Evolutionary conservation across 30 jellyfish, hydroid and myxozoan species (phyloP).

Genomic region (Aurelia sp.): DNA sequence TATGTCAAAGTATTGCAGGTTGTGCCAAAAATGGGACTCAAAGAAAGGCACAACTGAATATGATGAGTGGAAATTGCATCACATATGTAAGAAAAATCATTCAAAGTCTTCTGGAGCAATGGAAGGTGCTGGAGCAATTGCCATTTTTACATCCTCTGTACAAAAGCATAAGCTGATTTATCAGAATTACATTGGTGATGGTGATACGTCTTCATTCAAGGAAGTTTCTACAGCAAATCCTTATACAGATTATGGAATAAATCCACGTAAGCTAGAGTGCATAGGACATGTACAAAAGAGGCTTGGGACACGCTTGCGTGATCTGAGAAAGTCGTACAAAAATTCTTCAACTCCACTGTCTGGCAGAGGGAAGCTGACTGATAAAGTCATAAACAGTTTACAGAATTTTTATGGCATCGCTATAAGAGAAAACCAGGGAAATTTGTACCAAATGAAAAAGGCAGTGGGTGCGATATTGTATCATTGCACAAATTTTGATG

Average conservation of each 20-base stretch:
- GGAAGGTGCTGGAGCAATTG: slow-evolving; percentile 4
- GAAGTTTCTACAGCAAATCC: background rate
- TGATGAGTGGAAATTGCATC: background rate
- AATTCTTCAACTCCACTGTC: background rate
- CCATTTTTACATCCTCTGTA: background rate
- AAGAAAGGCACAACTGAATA: background rate
- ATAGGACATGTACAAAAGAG: background rate
- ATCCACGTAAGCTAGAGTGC: background rate
- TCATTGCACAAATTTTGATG: too few relatives aligned
- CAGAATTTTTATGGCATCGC: background rate
- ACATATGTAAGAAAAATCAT: background rate
- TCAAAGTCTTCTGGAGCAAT: slow-evolving; percentile 11
- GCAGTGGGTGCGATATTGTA: too few relatives aligned
- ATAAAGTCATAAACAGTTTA: background rate
- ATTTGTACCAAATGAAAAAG: too few relatives aligned
- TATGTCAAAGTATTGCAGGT: background rate
- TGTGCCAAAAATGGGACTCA: background rate
- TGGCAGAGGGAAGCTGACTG: background rate
- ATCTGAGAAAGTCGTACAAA: background rate
- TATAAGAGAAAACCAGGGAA: background rate
- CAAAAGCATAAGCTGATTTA: background rate
- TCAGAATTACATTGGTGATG: background rate
- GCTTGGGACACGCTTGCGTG: background rate
- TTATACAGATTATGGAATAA: background rate
- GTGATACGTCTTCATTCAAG: background rate